Conservation (phyloP, 2,888 invertebrate species). For the Rambutsinella grinnellia region DNA sequence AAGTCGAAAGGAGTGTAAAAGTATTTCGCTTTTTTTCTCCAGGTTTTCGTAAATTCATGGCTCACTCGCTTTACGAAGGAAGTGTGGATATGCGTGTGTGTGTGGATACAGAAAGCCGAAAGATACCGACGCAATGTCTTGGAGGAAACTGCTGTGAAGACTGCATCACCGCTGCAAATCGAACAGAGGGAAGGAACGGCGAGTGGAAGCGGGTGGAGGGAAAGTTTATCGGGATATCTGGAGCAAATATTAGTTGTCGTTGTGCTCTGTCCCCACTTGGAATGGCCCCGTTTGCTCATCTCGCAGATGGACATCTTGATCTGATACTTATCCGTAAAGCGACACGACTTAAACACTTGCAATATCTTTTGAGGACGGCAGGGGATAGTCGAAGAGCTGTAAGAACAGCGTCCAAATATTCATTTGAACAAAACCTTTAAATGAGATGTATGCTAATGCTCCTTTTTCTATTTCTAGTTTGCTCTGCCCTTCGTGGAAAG, state of each 20-base stretch:
- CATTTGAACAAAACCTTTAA: not conserved
- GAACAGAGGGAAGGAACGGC: conserved; percentile 37
- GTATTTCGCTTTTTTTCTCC: conserved; percentile 5
- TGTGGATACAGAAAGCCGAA: conserved; percentile 55
- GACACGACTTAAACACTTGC: conserved; percentile 78
- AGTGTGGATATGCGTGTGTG: conserved; percentile 64
- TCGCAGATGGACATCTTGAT: conserved; percentile 85
- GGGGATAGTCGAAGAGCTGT: conserved; percentile 78
- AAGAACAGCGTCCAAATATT: too few species aligned
- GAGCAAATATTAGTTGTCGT: conserved; percentile 82
- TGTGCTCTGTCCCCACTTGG: conserved; percentile 82
- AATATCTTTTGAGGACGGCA: conserved; percentile 77
- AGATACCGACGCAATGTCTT: conserved; percentile 59
- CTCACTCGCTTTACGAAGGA: conserved; percentile 63
- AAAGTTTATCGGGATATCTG: conserved; percentile 82
- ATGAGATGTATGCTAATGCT: not conserved
- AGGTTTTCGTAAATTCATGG: conserved; percentile 63
- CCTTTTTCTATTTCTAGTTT: conserved; percentile 70
- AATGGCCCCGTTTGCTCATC: conserved; percentile 82
- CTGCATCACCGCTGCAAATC: conserved; percentile 48
- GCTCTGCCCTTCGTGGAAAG: conserved; percentile 83
- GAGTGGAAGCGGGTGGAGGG: conserved; percentile 75
- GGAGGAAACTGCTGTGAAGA: conserved; percentile 63
- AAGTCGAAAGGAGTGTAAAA: too few species aligned
- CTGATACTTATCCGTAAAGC: conserved; percentile 82